Base-by-base conservation (phyloP, 2,797 vertebrate species). In the Allobates femoralis region DNA sequence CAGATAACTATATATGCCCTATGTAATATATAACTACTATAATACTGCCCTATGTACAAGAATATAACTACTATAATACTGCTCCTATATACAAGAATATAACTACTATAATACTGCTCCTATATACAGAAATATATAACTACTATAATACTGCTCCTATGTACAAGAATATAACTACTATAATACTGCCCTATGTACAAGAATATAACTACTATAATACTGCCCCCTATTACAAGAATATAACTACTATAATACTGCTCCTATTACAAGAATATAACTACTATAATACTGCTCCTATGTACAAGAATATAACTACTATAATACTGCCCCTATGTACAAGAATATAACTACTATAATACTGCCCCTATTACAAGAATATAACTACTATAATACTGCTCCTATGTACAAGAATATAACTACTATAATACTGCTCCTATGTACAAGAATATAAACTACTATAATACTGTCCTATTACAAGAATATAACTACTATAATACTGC, bases 211-310 rank as follows among this genome's bases (percentile, higher is more conserved):
- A 67, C 64, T 26, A 67, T 67, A 67, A 67, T 67, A 67, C 64
- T 67, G 56, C 56, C 55, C 11, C 56, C 56, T n/a, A 23, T 58
- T 58, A 58, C 56, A 58, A 58, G 56, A 34, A 67, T 67, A 67
- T 67, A 67, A 67, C 58, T 67, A 67, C 64, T 34, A 67, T 67
- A 67, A 67, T 67, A 67, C 64, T 67, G 30, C 64, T n/a, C 64
- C 64, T 67, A 34, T 32, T 34, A 67, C 64, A 67, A 34, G 64
- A 67, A 67, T 67, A 67, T 67, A 60, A 67, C 64, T 71, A 71
- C 67, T 71, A 37, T 71, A 71, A 71, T 71, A 71, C 32, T 71
- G 32, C 32, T n/a, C 21, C 34, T 71, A 71, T 71, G 18, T 71
- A 71, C 32, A 71, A 46, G 34, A 71, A 46, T 41, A 71, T 71